Conservation (phyloP, 2,888 invertebrate species). For the Heliothis peltigera region DNA sequence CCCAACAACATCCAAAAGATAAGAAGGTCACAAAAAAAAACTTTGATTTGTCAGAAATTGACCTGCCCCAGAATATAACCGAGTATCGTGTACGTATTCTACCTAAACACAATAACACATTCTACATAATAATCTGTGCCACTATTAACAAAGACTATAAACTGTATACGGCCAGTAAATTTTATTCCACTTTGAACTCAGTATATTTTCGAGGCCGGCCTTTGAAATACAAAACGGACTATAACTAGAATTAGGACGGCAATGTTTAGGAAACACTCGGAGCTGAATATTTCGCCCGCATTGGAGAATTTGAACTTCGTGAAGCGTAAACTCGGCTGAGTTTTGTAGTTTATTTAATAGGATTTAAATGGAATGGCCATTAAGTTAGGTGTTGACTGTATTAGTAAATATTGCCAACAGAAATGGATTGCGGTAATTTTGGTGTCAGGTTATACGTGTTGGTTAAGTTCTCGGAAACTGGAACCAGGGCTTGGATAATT, state of each 20-base stretch:
- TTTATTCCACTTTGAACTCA: slow-evolving; percentile 26
- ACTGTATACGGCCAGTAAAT: slow-evolving; percentile 18
- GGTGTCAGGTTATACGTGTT: not conserved
- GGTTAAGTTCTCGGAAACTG: not conserved
- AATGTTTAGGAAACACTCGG: slow-evolving; percentile 45
- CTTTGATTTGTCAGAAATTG: too few relatives aligned
- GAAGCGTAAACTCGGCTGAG: slow-evolving; percentile 29
- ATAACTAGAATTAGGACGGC: slow-evolving; percentile 45
- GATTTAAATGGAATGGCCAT: slow-evolving; percentile 26
- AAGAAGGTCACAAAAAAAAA: too few relatives aligned
- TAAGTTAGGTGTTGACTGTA: slow-evolving; percentile 13
- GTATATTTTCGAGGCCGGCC: slow-evolving; percentile 37
- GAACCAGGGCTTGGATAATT: not conserved
- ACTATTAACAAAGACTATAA: slow-evolving; percentile 12
- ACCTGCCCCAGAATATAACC: too few relatives aligned
- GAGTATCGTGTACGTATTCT: too few relatives aligned
- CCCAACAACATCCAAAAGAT: too few relatives aligned
- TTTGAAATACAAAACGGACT: slow-evolving; percentile 41
- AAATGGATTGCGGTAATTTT: slow-evolving; percentile 13
- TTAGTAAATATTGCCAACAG: slow-evolving; percentile 20
- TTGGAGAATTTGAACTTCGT: slow-evolving; percentile 37
- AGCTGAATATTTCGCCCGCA: slow-evolving; percentile 43
- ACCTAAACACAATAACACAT: not conserved
- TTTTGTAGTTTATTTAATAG: slow-evolving; percentile 32
- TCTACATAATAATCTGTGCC: slow-evolving; percentile 19